A percentile compares a stretch with the other conserved stretches of the same genome.
Evolutionary conservation across 1,140 invertebrate genomes (phyloP).

Genomic region (Drosophila ercepeae): DNA sequence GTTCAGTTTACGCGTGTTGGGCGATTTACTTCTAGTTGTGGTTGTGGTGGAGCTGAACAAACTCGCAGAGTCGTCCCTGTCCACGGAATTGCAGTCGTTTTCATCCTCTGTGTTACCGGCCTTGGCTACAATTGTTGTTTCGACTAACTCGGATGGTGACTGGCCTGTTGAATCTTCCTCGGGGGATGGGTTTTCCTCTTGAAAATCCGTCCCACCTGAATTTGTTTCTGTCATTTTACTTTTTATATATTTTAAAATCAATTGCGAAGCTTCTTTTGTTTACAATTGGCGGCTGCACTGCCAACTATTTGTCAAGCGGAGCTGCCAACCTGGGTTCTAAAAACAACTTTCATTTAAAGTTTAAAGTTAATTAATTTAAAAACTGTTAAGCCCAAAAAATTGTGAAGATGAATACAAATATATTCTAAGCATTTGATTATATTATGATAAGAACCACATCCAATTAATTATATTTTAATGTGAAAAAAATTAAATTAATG

Average conservation of each 20-base stretch:
- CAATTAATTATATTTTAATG: too few relatives aligned
- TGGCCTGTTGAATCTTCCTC: conserved; percentile 20
- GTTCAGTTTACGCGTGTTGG: conserved; percentile 88
- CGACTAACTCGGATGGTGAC: conserved; percentile 7
- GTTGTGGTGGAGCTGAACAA: conserved; percentile 93
- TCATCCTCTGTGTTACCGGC: conserved; percentile 25
- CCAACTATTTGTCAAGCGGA: neutral
- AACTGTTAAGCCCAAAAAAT: too few relatives aligned
- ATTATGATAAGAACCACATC: too few relatives aligned
- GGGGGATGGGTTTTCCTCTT: conserved; percentile 4
- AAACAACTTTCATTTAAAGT: neutral
- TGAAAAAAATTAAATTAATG: neutral
- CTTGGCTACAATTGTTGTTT: conserved; percentile 2
- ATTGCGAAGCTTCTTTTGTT: conserved; percentile 34
- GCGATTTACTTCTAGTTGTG: conserved; percentile 94
- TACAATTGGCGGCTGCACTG: conserved; percentile 6
- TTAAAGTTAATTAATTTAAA: too few relatives aligned
- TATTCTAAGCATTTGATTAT: too few relatives aligned
- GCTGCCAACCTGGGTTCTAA: neutral
- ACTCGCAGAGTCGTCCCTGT: conserved; percentile 90
- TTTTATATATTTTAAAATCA: neutral
- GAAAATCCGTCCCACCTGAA: conserved; percentile 6
- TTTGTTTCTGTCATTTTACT: conserved; percentile 39
- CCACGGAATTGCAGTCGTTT: conserved; percentile 26
- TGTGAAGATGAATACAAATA: too few relatives aligned